phyloP scores from a whole-genome alignment of 2,113 vertebrate species.

The Macroglossus sobrinus region DNA sequence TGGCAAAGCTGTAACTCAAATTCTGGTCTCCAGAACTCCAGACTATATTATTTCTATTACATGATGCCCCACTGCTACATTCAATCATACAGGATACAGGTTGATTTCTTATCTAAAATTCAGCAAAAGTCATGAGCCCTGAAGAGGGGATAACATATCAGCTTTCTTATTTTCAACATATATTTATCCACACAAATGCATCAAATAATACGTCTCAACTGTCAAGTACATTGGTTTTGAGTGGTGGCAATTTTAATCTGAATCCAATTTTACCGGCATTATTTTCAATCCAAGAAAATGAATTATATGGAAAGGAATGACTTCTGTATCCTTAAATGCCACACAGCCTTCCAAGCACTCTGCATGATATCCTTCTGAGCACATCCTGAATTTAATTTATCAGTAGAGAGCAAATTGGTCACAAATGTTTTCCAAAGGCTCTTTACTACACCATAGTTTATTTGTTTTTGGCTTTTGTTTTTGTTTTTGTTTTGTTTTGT shows the following conservation, averaged over 20 bases:
- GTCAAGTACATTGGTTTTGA: not conserved
- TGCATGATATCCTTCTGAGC: not conserved
- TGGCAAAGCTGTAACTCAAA: not conserved
- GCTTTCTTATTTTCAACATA: not conserved
- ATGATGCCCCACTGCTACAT: not conserved
- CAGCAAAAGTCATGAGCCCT: not conserved
- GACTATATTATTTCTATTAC: not conserved
- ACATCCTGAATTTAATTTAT: conserved; percentile 9
- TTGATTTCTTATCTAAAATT: not conserved
- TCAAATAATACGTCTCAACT: not conserved
- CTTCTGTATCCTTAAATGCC: not conserved
- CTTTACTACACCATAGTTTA: not conserved
- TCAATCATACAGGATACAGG: not conserved
- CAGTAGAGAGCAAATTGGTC: not conserved
- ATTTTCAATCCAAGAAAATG: not conserved
- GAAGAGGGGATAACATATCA: not conserved
- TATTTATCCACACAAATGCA: not conserved
- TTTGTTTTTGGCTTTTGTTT: conserved; percentile 35
- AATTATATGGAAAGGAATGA: not conserved
- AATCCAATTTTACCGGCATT: conserved; percentile 11
- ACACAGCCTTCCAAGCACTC: not conserved
- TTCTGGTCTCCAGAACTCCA: not conserved
- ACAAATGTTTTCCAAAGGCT: not conserved
- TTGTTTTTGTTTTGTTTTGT: not conserved
- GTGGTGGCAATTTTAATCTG: not conserved